These are phyloP conservation scores for Solea senegalensis DNA, from an alignment of 2,113 vertebrate genomes.

Conservation along the genomic window DNA sequence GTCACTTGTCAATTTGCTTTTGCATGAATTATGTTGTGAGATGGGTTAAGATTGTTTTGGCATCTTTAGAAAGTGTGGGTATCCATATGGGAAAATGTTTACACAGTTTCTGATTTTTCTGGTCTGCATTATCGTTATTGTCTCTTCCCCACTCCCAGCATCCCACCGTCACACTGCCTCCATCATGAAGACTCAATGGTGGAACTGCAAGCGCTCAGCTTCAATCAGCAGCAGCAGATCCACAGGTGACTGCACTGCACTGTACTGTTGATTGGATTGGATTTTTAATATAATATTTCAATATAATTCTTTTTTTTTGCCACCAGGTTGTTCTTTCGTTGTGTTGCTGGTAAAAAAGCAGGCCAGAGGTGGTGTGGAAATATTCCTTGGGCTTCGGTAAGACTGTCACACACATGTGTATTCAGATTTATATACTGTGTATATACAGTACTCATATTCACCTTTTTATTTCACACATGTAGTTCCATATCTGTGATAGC, in stretches of 20 bases:
- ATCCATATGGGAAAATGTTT: neutral
- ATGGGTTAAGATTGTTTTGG: too few species aligned
- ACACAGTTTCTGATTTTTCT: neutral
- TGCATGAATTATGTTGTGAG: too few species aligned
- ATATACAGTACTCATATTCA: neutral
- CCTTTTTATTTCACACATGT: too few species aligned
- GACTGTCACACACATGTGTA: constrained; percentile 2
- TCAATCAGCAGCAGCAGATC: constrained; percentile 62
- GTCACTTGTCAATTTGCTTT: too few species aligned
- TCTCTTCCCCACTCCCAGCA: constrained; percentile 64
- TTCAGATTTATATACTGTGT: neutral
- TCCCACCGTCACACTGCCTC: constrained; percentile 89
- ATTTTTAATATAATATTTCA: neutral
- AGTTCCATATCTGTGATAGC: too few species aligned
- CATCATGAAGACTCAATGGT: constrained; percentile 85
- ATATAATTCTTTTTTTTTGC: neutral
- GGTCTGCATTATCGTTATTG: neutral
- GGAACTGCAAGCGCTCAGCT: constrained; percentile 88
- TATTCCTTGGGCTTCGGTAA: constrained; percentile 86
- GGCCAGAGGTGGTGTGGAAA: constrained; percentile 90
- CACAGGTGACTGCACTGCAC: constrained; percentile 71
- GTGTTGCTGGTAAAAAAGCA: constrained; percentile 81
- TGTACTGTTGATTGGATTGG: neutral
- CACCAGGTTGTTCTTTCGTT: constrained; percentile 89
- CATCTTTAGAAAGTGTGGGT: too few species aligned